Percentiles rank a stretch among this genome's conserved stretches.
Evolutionary conservation across 2,888 invertebrate species (phyloP).

Genomic region (Diachrysia chrysitis): DNA sequence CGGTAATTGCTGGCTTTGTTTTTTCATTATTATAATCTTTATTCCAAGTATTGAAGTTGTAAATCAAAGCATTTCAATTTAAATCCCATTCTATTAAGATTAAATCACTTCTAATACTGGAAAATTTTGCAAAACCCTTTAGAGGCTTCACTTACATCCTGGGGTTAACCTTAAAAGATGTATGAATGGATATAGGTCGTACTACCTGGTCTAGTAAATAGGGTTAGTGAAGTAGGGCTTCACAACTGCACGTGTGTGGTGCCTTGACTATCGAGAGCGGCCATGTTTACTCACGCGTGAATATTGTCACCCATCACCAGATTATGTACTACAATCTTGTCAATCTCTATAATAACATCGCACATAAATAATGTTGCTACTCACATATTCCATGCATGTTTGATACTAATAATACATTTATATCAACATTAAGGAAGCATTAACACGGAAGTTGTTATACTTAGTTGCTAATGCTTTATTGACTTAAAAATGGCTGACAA

Average conservation of each 20-base stretch:
- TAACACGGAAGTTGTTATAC: constrained; percentile 36
- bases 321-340: constrained; percentile 49
- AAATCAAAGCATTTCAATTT: constrained; percentile 10
- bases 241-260: constrained; percentile 73
- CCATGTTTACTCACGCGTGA: constrained; percentile 73
- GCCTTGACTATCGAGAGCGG: constrained; percentile 66
- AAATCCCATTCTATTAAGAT: background rate
- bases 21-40: constrained; percentile 39
- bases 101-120: constrained; percentile 15
- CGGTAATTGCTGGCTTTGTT: constrained; percentile 24
- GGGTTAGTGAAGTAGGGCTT: constrained; percentile 83
- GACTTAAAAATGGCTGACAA: constrained; percentile 29
- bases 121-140: constrained; percentile 24
- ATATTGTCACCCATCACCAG: constrained; percentile 57
- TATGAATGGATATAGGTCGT: constrained; percentile 69
- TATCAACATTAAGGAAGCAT: constrained; percentile 24
- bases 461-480: constrained; percentile 32
- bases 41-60: constrained; percentile 35
- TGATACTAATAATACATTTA: constrained; percentile 8
- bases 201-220: constrained; percentile 77
- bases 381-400: constrained; percentile 5
- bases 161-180: constrained; percentile 33
- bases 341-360: constrained; percentile 27
- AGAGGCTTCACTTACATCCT: constrained; percentile 30
- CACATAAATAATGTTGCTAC: constrained; percentile 21